These are phyloP conservation scores for Eclectus roratus DNA, from an alignment of 2,113 vertebrate species.

Conservation along the genomic window DNA sequence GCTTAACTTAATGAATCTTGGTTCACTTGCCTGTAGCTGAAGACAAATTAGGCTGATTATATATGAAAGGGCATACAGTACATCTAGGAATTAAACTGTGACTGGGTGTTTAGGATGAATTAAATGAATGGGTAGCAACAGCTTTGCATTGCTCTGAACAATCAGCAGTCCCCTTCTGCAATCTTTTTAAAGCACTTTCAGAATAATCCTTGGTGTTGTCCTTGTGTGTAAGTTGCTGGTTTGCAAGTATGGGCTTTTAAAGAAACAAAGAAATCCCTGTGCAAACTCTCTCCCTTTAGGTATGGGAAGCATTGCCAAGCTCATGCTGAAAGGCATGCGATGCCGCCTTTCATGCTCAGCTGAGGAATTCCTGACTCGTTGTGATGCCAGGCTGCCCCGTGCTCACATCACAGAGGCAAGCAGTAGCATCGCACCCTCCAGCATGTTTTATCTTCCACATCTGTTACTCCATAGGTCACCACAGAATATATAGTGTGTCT, in stretches of 20 bases:
- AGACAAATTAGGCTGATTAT: slow-evolving; percentile 51
- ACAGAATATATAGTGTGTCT: background rate
- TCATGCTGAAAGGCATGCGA: background rate
- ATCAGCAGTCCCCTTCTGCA: background rate
- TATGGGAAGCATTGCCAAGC: background rate
- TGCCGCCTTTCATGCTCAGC: background rate
- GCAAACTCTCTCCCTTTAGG: background rate
- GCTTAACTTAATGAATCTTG: slow-evolving; percentile 46
- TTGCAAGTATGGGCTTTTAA: background rate
- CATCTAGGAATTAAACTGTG: slow-evolving; percentile 46
- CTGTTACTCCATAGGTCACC: background rate
- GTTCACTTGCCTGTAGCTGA: slow-evolving; percentile 48
- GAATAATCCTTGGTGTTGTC: slow-evolving; percentile 13
- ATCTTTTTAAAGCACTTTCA: slow-evolving; percentile 26
- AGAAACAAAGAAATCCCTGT: background rate
- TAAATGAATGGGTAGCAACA: slow-evolving; percentile 48
- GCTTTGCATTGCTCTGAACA: slow-evolving; percentile 25
- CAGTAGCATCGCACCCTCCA: background rate
- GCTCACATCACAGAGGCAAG: background rate
- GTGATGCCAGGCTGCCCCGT: background rate
- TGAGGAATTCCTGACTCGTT: background rate
- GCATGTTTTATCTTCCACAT: background rate
- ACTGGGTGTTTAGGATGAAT: slow-evolving; percentile 35
- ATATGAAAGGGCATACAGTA: slow-evolving; percentile 31
- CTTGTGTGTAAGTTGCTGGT: background rate